A percentile compares a stretch with the other conserved stretches of the same genome.
These are phyloP conservation scores for Prolemur simus DNA, from an alignment of 2,113 vertebrate genomes.

Conservation along the genomic window DNA sequence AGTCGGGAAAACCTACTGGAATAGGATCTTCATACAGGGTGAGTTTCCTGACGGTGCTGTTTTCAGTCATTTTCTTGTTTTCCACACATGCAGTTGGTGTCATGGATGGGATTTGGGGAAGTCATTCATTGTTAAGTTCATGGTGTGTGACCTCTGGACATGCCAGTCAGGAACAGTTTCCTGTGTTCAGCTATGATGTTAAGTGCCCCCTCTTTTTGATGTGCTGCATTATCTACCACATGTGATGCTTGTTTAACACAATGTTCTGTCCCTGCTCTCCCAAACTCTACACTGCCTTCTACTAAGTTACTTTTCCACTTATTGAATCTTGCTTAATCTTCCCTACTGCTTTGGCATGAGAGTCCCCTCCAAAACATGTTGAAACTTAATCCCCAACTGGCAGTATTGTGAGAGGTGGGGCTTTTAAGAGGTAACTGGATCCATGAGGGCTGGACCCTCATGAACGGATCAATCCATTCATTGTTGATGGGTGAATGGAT, in stretches of 20 bases:
- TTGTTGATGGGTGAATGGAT: background rate
- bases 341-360: background rate
- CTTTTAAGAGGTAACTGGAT: background rate
- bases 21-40: slow-evolving; percentile 94
- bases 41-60: background rate
- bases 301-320: background rate
- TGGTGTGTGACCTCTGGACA: background rate
- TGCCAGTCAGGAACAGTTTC: background rate
- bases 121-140: background rate
- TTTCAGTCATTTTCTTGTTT: background rate
- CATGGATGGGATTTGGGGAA: background rate
- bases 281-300: background rate
- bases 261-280: background rate
- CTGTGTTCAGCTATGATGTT: background rate
- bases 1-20: slow-evolving; percentile 94
- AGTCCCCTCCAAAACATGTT: background rate
- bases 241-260: background rate
- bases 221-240: background rate
- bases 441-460: too few species aligned
- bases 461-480: background rate
- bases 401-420: background rate
- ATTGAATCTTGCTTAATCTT: background rate
- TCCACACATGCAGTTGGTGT: background rate
- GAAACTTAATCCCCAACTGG: background rate
- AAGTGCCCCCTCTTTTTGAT: background rate